Conservation (phyloP, 2,113 vertebrate species). For the Buteo buteo region DNA sequence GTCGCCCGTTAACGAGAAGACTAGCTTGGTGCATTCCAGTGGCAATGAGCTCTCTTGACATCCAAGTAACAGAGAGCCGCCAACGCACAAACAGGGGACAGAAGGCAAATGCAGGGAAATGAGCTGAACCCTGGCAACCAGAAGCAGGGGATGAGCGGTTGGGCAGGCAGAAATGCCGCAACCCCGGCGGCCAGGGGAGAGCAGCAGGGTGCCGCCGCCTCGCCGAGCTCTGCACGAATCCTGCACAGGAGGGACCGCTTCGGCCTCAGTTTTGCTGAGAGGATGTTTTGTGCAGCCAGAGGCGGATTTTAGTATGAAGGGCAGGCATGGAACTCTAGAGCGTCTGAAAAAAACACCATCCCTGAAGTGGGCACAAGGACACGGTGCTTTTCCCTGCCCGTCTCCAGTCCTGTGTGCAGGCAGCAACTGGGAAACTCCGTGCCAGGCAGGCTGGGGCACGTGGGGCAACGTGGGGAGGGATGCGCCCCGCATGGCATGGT, state of each 20-base stretch:
- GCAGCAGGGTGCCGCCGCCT: not conserved
- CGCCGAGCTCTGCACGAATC: not conserved
- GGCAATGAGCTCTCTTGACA: no score
- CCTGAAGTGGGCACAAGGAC: not conserved
- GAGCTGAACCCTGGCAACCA: no score
- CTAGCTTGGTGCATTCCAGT: not conserved
- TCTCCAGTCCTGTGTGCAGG: not conserved
- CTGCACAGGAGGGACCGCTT: not conserved
- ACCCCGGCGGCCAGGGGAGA: not conserved
- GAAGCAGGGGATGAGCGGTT: no score
- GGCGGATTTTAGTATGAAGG: not conserved
- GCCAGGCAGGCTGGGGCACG: not conserved
- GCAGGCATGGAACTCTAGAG: not conserved
- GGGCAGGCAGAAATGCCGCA: not conserved
- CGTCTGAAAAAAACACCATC: not conserved
- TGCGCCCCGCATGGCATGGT: not conserved
- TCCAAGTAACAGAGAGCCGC: not conserved
- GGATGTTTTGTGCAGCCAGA: not conserved
- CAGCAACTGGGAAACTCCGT: not conserved
- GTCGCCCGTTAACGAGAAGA: no score
- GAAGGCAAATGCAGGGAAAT: not conserved
- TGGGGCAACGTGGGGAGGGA: not conserved
- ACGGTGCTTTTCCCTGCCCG: not conserved
- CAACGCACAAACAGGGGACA: no score
- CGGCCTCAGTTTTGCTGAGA: not conserved